phyloP scores from a whole-genome alignment of 2,888 invertebrate species.

The Bimastos eiseni region DNA sequence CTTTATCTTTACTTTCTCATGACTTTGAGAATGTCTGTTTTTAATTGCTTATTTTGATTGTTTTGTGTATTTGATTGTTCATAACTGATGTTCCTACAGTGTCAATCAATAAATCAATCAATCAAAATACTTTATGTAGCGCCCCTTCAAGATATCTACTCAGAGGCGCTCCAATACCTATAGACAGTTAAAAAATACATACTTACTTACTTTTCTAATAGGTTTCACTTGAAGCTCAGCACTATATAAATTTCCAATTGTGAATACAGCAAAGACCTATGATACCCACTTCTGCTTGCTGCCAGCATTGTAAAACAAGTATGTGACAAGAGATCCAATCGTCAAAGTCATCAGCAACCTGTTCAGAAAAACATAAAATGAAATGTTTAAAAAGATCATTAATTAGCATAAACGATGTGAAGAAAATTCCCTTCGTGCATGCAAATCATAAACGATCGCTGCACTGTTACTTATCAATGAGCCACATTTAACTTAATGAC shows the following conservation, averaged over 20 bases:
- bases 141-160: no score
- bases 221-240: not conserved
- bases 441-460: not conserved
- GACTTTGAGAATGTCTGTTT: no score
- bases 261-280: not conserved
- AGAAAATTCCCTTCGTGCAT: not conserved
- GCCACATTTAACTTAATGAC: not conserved
- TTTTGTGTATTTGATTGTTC: no score
- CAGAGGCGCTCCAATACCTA: no score
- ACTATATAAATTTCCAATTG: not conserved
- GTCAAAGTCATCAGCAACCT: not conserved
- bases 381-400: not conserved
- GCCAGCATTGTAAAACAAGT: slow-evolving; percentile 23
- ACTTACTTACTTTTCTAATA: no score
- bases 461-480: not conserved
- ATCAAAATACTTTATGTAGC: no score
- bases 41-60: no score
- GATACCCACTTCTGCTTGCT: slow-evolving; percentile 6
- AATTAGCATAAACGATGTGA: not conserved
- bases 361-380: not conserved
- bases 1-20: no score
- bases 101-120: no score
- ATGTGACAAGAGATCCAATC: not conserved
- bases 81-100: no score
- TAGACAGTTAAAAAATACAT: no score